Evolutionary conservation across 2,888 invertebrate species (phyloP).

Genomic region (Ophion obscuratus): DNA sequence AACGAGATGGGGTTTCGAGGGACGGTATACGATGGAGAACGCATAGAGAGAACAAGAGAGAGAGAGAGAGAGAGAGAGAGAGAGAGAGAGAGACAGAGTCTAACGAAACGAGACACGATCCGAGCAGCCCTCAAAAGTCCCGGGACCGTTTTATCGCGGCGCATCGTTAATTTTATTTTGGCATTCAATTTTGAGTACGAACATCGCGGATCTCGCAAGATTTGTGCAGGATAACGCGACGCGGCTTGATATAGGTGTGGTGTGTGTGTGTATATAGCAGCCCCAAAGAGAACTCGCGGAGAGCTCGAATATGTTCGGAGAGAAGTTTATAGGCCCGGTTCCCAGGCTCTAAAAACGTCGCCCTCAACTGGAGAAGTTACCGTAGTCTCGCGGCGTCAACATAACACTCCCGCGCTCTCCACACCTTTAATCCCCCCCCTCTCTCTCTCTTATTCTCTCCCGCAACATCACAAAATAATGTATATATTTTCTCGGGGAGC

Average conservation of each 20-base stretch:
- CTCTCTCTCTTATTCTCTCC: constrained; percentile 20
- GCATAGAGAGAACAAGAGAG: background rate
- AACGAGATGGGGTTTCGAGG: constrained; percentile 43
- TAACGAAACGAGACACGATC: constrained; percentile 60
- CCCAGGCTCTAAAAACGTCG: constrained; percentile 71
- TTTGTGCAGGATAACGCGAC: constrained; percentile 65
- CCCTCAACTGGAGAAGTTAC: constrained; percentile 60
- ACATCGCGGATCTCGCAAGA: constrained; percentile 59
- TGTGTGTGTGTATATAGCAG: constrained; percentile 7
- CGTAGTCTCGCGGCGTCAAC: constrained; percentile 65
- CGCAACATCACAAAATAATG: background rate
- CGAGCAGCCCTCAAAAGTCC: constrained; percentile 52
- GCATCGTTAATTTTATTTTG: constrained; percentile 67
- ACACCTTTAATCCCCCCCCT: constrained; percentile 21
- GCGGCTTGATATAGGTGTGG: constrained; percentile 59
- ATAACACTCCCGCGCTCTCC: constrained; percentile 64
- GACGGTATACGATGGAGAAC: background rate
- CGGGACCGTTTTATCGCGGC: constrained; percentile 63
- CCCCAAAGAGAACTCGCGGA: background rate
- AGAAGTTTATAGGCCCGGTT: constrained; percentile 72
- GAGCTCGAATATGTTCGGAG: constrained; percentile 62
- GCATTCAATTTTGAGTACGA: constrained; percentile 69
- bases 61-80: background rate
- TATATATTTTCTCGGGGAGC: constrained; percentile 38
- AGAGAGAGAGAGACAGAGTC: background rate